These are phyloP conservation scores for Pelmatolapia mariae DNA, from an alignment of 2,113 vertebrate species.

Conservation along the genomic window DNA sequence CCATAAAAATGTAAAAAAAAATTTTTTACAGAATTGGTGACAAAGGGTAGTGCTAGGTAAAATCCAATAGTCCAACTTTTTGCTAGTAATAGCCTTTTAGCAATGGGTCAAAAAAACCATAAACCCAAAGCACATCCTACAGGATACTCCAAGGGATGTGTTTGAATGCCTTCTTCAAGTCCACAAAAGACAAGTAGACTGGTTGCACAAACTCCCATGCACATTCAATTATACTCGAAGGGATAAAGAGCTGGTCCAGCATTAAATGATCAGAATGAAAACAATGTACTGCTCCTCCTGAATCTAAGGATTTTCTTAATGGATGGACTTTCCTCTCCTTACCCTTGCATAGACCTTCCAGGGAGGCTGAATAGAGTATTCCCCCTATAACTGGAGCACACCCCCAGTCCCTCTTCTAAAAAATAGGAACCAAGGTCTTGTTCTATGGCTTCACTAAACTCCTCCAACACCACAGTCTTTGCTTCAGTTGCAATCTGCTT, in stretches of 20 bases:
- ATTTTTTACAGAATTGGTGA: not conserved
- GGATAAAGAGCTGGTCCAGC: not conserved
- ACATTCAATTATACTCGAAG: not conserved
- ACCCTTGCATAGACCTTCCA: not conserved
- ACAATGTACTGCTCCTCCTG: not conserved
- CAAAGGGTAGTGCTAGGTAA: not conserved
- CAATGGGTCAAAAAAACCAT: fast-evolving
- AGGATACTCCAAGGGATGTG: not conserved
- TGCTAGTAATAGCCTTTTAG: not conserved
- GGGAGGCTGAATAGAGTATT: not conserved
- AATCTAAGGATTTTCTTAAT: not conserved
- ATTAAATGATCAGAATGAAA: not conserved
- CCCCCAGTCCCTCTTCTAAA: not conserved
- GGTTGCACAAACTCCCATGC: not conserved
- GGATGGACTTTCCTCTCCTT: not conserved
- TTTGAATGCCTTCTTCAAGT: not conserved
- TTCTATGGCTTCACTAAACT: not conserved
- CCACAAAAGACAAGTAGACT: not conserved
- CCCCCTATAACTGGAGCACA: not conserved
- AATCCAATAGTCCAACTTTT: not conserved
- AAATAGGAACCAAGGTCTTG: not conserved
- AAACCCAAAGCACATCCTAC: not conserved
- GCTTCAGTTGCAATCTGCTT: not conserved
- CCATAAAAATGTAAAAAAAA: not conserved
- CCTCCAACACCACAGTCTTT: not conserved